Percentiles rank a stretch among this genome's conserved stretches.
phyloP scores from a whole-genome alignment of 2,888 invertebrate genomes.

The Brachyopa scutellaris region DNA sequence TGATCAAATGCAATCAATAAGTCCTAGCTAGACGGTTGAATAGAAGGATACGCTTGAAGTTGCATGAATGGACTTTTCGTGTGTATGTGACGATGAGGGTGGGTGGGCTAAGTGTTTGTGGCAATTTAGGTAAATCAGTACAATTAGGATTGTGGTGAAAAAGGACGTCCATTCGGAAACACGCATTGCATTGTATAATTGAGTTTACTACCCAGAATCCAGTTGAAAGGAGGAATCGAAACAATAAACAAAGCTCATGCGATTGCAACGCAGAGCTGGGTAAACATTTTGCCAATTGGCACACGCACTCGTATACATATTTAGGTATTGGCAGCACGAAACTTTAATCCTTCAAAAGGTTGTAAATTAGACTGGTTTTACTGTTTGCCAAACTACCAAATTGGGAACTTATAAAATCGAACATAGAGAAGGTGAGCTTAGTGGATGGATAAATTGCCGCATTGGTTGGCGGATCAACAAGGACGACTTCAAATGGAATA shows the following conservation, averaged over 20 bases:
- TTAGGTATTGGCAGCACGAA: slow-evolving; percentile 2
- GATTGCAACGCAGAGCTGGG: slow-evolving; percentile 51
- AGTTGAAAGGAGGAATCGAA: slow-evolving; percentile 1
- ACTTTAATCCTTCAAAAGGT: slow-evolving; percentile 55
- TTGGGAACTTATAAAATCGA: neutral
- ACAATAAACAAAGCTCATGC: slow-evolving; percentile 48
- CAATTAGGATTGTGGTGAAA: slow-evolving; percentile 26
- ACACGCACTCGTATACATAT: neutral
- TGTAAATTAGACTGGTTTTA: slow-evolving; percentile 46
- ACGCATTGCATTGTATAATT: slow-evolving; percentile 54
- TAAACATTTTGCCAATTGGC: slow-evolving; percentile 65
- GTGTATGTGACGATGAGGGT: neutral
- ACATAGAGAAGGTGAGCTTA: neutral
- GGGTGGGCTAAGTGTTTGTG: slow-evolving; percentile 60
- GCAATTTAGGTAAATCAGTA: slow-evolving; percentile 63
- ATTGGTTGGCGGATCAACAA: too few species aligned
- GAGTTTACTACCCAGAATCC: slow-evolving; percentile 34
- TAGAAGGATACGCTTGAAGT: neutral
- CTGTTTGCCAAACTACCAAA: slow-evolving; percentile 31
- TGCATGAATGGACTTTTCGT: slow-evolving; percentile 17
- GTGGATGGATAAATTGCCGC: too few species aligned
- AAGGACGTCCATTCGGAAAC: neutral
- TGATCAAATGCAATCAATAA: slow-evolving; percentile 71
- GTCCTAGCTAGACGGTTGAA: slow-evolving; percentile 11
- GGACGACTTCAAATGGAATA: too few species aligned